These are phyloP conservation scores for Priocnemis perturbator DNA, from an alignment of 2,888 invertebrate species.

Conservation along the genomic window DNA sequence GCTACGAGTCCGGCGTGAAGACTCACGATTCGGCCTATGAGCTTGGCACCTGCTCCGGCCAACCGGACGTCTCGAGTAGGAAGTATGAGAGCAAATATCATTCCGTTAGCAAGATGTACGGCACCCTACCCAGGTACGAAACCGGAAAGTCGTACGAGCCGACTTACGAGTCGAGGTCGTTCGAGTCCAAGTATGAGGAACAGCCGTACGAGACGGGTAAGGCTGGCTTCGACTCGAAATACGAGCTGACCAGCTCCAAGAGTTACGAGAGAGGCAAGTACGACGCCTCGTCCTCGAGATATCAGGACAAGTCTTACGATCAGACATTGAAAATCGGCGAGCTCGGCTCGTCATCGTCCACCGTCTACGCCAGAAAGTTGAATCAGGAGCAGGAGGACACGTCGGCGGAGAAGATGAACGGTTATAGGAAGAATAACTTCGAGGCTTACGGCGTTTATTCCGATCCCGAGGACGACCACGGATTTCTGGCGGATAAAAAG, in stretches of 20 bases:
- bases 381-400: conserved; percentile 60
- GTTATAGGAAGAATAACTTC: conserved; percentile 72
- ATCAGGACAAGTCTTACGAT: conserved; percentile 70
- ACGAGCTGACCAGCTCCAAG: conserved; percentile 70
- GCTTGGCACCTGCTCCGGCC: conserved; percentile 58
- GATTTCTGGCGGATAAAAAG: conserved; percentile 70
- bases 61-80: conserved; percentile 57
- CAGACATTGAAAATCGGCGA: conserved; percentile 72
- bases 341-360: conserved; percentile 55
- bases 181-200: conserved; percentile 58
- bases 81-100: conserved; percentile 66
- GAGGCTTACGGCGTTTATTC: conserved; percentile 74
- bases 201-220: conserved; percentile 53
- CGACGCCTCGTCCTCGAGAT: conserved; percentile 61
- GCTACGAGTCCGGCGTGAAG: conserved; percentile 72
- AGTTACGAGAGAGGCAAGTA: conserved; percentile 71
- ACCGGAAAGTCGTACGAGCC: conserved; percentile 55
- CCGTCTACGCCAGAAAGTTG: conserved; percentile 61
- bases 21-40: conserved; percentile 71
- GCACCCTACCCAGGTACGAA: conserved; percentile 70
- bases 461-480: conserved; percentile 73
- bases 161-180: conserved; percentile 46
- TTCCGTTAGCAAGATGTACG: conserved; percentile 68
- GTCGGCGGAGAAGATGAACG: conserved; percentile 68
- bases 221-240: conserved; percentile 64